Percentiles rank a stretch among this genome's conserved stretches.
phyloP scores from a whole-genome alignment of 2,113 vertebrate species.

The Hiodon tergisus region DNA sequence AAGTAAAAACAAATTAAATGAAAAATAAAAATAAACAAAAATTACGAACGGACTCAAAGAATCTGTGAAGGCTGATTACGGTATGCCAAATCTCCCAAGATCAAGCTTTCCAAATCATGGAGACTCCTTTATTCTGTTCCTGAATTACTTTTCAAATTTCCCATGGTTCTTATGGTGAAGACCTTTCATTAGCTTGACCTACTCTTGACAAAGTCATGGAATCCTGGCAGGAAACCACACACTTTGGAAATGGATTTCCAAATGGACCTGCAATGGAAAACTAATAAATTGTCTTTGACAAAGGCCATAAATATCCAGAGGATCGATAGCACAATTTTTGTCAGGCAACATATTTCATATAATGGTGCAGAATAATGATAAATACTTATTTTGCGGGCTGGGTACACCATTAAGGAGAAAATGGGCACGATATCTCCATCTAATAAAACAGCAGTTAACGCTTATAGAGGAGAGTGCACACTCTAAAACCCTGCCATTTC shows the following conservation, averaged over 20 bases:
- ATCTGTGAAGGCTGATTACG: too few species aligned
- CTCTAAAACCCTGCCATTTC: constrained; percentile 41
- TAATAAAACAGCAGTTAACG: constrained; percentile 55
- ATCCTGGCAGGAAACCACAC: constrained; percentile 47
- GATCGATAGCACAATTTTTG: constrained; percentile 61
- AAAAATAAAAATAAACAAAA: too few species aligned
- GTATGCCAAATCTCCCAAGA: too few species aligned
- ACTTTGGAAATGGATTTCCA: constrained; percentile 47
- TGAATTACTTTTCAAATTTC: too few species aligned
- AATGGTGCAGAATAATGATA: constrained; percentile 42
- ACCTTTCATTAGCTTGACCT: too few species aligned
- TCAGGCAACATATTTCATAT: constrained; percentile 50
- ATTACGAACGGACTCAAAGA: too few species aligned
- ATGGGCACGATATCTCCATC: constrained; percentile 54
- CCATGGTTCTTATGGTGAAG: too few species aligned
- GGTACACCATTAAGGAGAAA: constrained; percentile 48
- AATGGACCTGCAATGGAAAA: constrained; percentile 55
- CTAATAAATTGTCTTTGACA: constrained; percentile 50
- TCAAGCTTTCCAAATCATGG: too few species aligned
- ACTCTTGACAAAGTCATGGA: constrained; percentile 31
- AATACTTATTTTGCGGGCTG: constrained; percentile 47
- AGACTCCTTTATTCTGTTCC: too few species aligned
- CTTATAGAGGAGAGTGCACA: constrained; percentile 39
- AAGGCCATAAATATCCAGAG: constrained; percentile 45
- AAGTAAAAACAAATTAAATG: too few species aligned